Base-by-base conservation (phyloP, 2,113 vertebrate species). In the Ramphastos sulfuratus region DNA sequence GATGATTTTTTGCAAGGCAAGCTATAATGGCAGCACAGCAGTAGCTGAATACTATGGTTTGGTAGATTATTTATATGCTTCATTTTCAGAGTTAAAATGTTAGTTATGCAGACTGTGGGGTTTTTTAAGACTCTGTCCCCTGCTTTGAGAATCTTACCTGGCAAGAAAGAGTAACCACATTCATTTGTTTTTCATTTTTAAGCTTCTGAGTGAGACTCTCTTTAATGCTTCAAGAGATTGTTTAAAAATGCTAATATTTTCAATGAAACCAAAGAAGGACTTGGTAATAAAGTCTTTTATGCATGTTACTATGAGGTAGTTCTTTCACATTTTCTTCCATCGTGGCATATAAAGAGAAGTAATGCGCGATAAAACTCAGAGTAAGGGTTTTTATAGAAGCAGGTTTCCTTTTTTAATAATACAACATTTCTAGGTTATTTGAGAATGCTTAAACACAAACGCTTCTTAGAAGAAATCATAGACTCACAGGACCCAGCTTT, bases 201-300 rank as follows among this genome's bases (percentile, higher is more conserved):
- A 76, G 16, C 55, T 73, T 85, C 65, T 73, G n/a, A 82, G 55
- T 76, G 39, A 89, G 24, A 20, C 52, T 65, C 16, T 10, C 13
- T 81, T 81, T 69, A 95, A 59, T 39, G n/a, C 13, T 82, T 78
- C n/a, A 59, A 75, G 20, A 82, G 6, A 33, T 27, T 67, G 18
- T 59, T 90, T 46, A 54, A 92, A 93, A 96, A 90, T 55, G 12
- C 4, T 72, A 50, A 55, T 87, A 93, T 87, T 92, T 95, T 92
- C 55, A 61, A 8, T 30, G 28, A 20, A 92, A 83, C 15, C 27
- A 85, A 66, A 74, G 39, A 82, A 89, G 17, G 21, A 5, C 12
- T 37, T 81, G 16, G 19, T 24, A 85, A 82, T 72, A 82, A 69
- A 76, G 50, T 65, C 4, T 84, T 89, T 92, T 69, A 69, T 75